Evolutionary conservation across 2,113 vertebrate species (phyloP), one percentile per base, ranked within the genome.

Genomic region (Mionectes macconnelli): DNA sequence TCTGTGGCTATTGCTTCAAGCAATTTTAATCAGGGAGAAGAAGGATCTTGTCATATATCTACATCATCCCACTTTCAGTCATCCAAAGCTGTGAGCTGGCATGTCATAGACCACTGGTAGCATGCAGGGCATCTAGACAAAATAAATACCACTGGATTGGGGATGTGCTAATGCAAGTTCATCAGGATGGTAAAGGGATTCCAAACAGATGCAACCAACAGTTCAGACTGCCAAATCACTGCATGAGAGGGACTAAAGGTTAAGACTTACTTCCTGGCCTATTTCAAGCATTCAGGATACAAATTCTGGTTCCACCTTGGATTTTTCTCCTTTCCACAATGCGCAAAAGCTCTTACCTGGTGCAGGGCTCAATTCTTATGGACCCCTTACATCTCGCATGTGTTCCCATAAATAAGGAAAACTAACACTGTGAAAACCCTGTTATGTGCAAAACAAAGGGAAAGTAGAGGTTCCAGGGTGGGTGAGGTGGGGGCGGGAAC

Each of bases 381-480:
- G 18, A 67, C 4, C 8, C 4, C 31, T 74, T n/a, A 56, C 2
- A 8, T 47, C 45, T 47, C 2, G 0, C 37, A 50, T 3, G 8
- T 27, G 8, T 23, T 84, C 44, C 68, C 8, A 16, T 19, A 84
- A 70, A 40, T 11, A 66, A 33, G 10, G 15, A 62, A 77, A 92
- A 84, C 7, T 39, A 66, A 64, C 24, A 64, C 4, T 35, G 42
- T 3, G 3, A 74, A 77, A 89, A 74, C 45, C 17, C 7, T 83
- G 5, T 18, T 64, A 25, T 8, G 45, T 14, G 37, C 0, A 2
- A 55, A 80, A 68, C 8, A 50, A 52, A 52, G 25, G 25, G 25
- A 52, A 52, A 52, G 9, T 52, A 52, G 28, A 52, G 44, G 44
- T 44, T 44, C 42, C 18, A 18, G 18, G 18, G 44, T 14, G 44